These are phyloP conservation scores for Creontiades dilutus DNA, from an alignment of 2,888 invertebrate genomes.

Conservation along the genomic window DNA sequence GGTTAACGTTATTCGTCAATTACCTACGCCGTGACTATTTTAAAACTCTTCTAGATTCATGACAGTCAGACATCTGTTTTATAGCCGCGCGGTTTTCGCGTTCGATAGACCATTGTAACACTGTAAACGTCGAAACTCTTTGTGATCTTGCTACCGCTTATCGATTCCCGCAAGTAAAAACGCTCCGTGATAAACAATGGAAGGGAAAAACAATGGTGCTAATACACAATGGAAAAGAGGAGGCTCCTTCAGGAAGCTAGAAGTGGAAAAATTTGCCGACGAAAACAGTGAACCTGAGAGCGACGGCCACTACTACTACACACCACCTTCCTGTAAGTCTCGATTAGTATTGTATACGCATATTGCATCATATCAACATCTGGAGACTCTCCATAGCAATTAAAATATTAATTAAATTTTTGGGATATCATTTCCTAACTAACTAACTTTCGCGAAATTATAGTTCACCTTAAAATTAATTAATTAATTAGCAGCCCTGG, in stretches of 20 bases:
- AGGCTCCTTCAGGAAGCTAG: constrained; percentile 63
- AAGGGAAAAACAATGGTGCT: constrained; percentile 26
- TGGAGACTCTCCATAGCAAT: too few species aligned
- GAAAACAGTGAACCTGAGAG: constrained; percentile 76
- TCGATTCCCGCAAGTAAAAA: neutral
- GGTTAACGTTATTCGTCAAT: neutral
- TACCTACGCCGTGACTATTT: neutral
- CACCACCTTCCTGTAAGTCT: constrained; percentile 70
- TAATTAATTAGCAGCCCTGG: too few species aligned
- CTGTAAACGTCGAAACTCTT: neutral
- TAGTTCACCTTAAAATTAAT: too few species aligned
- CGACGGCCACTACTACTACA: constrained; percentile 75
- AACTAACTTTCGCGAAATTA: too few species aligned
- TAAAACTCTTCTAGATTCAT: neutral
- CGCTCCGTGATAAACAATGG: constrained; percentile 22
- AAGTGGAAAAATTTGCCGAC: constrained; percentile 62
- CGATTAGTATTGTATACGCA: too few species aligned
- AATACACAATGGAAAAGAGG: constrained; percentile 52
- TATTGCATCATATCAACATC: too few species aligned
- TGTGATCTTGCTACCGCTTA: neutral
- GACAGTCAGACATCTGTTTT: neutral
- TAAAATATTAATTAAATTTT: too few species aligned
- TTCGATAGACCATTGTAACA: neutral
- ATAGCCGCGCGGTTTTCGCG: neutral
- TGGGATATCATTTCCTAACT: too few species aligned